Base-by-base conservation (phyloP, 2,888 invertebrate genomes). In the Germaria angustata region DNA sequence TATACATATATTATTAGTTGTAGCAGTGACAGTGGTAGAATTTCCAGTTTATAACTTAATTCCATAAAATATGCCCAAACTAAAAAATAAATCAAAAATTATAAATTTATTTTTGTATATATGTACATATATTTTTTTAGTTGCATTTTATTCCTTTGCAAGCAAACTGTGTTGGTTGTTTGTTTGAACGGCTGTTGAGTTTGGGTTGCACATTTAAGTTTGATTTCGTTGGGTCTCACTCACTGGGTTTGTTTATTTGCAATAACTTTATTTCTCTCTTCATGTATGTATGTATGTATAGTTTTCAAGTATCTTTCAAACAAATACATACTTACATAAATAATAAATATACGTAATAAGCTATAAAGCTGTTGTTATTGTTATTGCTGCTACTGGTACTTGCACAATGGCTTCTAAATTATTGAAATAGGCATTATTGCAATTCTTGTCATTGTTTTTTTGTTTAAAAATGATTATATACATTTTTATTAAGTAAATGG, bases 281-380 rank as follows among this genome's bases (percentile, higher is more conserved):
- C 69, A 69, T 59, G 59, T 73, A 73, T 73, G 59, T 78, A 55
- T 46, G 65, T 65, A 69, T 59, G 59, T 73, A 73, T 73, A 66
- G 59, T 59, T 85, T 86, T 88, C 85, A 86, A 88, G 88, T 84
- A 87, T 86, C 87, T 86, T 85, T 87, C 86, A 88, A 89, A 89
- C 75, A 82, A 82, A 79, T 76, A 66, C 79, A 75, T 88, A 84
- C 20, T 5, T 53, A 15, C 8, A 28, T 28, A 13, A 24, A 53
- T 88, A 88, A 89, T 89, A 89, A 89, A 89, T 89, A 88, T 87
- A 85, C 86, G 86, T 81, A 84, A 86, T 87, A 86, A 86, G 85
- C 78, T 83, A 82, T 80, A 76, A 66, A 77, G 75, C 73, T 81
- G 46, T 55, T 71, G 49, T 76, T 66, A 57, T 53, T 71, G n/a